Conservation (phyloP, 2,797 vertebrate genomes). For the Vireo griseus region DNA sequence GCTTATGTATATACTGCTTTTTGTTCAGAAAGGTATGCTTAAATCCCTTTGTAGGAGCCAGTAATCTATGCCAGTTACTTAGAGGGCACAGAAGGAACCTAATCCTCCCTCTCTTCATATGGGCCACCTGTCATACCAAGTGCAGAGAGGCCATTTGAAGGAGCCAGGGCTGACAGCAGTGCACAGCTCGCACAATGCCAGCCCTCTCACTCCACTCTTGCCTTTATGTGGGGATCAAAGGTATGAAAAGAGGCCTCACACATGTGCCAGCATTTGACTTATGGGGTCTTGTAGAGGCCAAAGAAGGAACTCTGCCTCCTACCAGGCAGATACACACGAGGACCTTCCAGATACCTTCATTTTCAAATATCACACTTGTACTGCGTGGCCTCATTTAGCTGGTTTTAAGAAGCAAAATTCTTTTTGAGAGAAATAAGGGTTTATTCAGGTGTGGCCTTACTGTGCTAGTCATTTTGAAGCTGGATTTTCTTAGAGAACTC, state of each 20-base stretch:
- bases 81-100: slow-evolving; percentile 47
- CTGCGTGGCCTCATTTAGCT: background rate
- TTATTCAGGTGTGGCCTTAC: background rate
- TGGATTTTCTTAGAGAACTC: background rate
- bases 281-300: background rate
- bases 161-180: slow-evolving; percentile 34
- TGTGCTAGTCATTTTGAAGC: background rate
- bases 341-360: background rate
- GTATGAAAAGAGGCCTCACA: slow-evolving; percentile 45
- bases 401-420: background rate
- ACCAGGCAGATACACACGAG: background rate
- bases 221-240: slow-evolving; percentile 46
- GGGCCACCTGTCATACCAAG: slow-evolving; percentile 51
- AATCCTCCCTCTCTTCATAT: slow-evolving; percentile 36
- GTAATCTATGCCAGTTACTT: slow-evolving; percentile 52
- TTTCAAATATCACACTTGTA: background rate
- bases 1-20: slow-evolving; percentile 32
- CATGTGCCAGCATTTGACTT: slow-evolving; percentile 62
- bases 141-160: slow-evolving; percentile 29
- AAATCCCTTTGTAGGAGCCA: slow-evolving; percentile 34
- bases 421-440: background rate
- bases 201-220: background rate
- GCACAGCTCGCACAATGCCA: slow-evolving; percentile 15
- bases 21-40: slow-evolving; percentile 45
- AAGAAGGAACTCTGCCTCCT: slow-evolving; percentile 22